Evolutionary conservation across 2,797 vertebrate species (phyloP), one percentile per base, ranked within the genome.

Genomic region (Scolopax bukidnonensis): DNA sequence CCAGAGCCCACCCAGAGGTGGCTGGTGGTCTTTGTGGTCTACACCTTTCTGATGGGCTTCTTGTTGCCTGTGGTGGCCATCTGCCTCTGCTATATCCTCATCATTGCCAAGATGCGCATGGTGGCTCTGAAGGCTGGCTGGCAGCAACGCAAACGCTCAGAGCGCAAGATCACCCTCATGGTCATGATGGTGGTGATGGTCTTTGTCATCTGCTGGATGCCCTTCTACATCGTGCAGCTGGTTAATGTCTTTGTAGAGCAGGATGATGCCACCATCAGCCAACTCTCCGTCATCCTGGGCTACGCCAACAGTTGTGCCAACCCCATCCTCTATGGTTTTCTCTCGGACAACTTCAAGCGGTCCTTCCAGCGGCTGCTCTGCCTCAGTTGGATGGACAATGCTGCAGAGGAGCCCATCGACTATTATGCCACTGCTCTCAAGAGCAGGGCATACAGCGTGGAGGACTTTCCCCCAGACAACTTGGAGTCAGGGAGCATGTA

Each of bases 141-240:
- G 99, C 99, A 99, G 91, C 99, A 99, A 96, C 98, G 99, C 91
- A 98, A 98, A 89, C 98, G 98, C 95, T 99, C 99, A 0, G 99
- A 99, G 97, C 98, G 99, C 84, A 99, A 99, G 97, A 99, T 99
- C 96, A 99, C 99, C 8, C 97, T 99, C 73, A 99, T 99, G 99
- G 99, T 99, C 80, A 98, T 99, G 98, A 99, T 99, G 98, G 99
- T 99, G 92, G 99, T 99, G 79, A 98, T 98, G 75, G 99, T 99
- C 89, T 99, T 99, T 87, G 98, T 99, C 93, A 98, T 99, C 96
- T 99, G 99, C 95, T 99, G 99, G 99, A 99, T 99, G 99, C 99
- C 99, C 9, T 99, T 99, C 97, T 99, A 99, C 80, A 98, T 99
- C 14, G 98, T 99, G 88, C 99, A 99, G 98, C 97, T 99, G 83